These are phyloP conservation scores for Hydrolagus colliei DNA, from an alignment of 2,797 vertebrate genomes.

Conservation along the genomic window DNA sequence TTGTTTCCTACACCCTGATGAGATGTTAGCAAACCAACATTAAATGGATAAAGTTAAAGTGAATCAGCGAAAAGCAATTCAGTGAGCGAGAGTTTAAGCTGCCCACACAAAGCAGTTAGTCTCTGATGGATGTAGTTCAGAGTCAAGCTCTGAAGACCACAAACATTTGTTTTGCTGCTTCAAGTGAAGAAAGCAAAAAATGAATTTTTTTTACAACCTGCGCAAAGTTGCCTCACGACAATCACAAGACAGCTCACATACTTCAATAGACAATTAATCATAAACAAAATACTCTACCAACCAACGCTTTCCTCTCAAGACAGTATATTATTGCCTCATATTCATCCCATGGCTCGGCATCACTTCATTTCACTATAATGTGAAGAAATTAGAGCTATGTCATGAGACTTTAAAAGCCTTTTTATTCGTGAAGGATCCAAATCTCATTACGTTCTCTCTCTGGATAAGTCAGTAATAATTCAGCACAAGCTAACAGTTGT, in stretches of 20 bases:
- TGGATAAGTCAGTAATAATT: neutral
- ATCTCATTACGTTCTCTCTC: neutral
- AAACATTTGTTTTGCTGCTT: neutral
- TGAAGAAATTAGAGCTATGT: neutral
- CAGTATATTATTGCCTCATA: neutral
- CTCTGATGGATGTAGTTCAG: neutral
- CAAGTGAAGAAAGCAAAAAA: neutral
- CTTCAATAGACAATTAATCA: neutral
- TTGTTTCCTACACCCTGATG: neutral
- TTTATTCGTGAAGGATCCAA: neutral
- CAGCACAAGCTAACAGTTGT: neutral
- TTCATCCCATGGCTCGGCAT: neutral
- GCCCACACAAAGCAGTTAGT: neutral
- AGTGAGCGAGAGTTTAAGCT: neutral
- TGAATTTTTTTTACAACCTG: neutral
- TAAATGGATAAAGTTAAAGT: neutral
- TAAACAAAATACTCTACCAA: neutral
- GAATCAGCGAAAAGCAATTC: neutral
- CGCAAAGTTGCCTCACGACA: neutral
- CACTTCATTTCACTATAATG: neutral
- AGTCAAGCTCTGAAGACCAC: neutral
- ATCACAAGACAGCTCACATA: neutral
- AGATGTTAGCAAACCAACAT: neutral
- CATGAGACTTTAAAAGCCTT: neutral
- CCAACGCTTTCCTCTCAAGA: neutral